Evolutionary conservation across 2,888 invertebrate genomes (phyloP).

Genomic region (Hartigia nigra): DNA sequence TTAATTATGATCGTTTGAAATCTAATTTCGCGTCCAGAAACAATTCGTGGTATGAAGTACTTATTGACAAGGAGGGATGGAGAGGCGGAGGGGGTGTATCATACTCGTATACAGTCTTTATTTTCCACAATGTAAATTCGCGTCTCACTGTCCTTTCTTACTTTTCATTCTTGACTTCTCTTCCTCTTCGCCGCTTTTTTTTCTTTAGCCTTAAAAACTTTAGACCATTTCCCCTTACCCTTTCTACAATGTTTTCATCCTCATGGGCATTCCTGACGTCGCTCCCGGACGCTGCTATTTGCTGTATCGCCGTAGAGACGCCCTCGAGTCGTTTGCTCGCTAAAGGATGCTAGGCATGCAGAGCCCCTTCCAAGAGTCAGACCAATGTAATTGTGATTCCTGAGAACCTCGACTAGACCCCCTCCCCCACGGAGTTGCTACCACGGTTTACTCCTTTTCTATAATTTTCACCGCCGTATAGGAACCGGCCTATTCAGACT

Average conservation of each 20-base stretch:
- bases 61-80: too few species aligned
- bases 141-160: background rate
- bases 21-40: background rate
- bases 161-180: background rate
- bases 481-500: too few species aligned
- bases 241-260: background rate
- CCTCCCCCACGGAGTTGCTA: background rate
- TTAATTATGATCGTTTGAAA: conserved; percentile 1
- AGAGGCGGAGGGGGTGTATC: background rate
- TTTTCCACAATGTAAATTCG: background rate
- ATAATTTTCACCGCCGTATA: too few species aligned
- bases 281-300: background rate
- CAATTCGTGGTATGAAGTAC: background rate
- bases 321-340: background rate
- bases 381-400: conserved; percentile 1
- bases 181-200: background rate
- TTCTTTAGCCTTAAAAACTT: background rate
- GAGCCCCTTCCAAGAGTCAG: background rate
- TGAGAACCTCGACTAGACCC: background rate
- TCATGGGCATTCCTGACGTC: background rate
- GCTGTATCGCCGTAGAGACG: conserved; percentile 1
- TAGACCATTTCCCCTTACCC: background rate
- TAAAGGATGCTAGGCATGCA: conserved; percentile 2
- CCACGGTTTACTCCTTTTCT: too few species aligned
- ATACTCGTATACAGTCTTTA: background rate